Evolutionary conservation across 2,888 invertebrate species (phyloP).

Genomic region (Rhamnusium bicolor): DNA sequence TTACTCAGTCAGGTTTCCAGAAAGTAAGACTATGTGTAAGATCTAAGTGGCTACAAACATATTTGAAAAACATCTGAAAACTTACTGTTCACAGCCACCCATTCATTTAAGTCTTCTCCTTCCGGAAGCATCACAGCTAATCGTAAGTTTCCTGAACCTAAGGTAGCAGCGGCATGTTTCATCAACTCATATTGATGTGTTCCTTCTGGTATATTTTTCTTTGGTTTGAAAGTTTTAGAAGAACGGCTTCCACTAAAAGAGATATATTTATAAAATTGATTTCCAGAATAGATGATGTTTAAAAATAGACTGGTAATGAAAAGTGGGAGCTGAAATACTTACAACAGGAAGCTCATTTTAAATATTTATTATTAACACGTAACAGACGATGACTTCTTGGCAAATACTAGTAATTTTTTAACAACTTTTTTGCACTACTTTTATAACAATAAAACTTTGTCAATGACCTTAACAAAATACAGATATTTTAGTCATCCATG

Average conservation of each 20-base stretch:
- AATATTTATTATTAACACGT: slow-evolving; percentile 4
- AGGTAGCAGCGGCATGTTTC: slow-evolving; percentile 98
- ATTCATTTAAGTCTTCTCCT: slow-evolving; percentile 99
- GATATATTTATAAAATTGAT: slow-evolving; percentile 31
- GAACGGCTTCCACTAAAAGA: slow-evolving; percentile 86
- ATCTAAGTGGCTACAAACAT: background rate
- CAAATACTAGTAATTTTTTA: slow-evolving; percentile 5
- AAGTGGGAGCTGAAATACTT: slow-evolving; percentile 67
- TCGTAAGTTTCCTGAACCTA: slow-evolving; percentile 97
- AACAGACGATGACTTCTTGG: slow-evolving; percentile 3
- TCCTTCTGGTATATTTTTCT: slow-evolving; percentile 98
- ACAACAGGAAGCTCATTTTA: slow-evolving; percentile 76
- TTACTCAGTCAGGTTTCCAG: background rate
- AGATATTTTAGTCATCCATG: slow-evolving; percentile 49
- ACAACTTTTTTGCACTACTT: slow-evolving; percentile 18
- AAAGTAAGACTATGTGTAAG: background rate
- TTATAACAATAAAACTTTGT: slow-evolving; percentile 57
- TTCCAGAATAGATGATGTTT: slow-evolving; percentile 31
- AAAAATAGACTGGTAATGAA: slow-evolving; percentile 54
- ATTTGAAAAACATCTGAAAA: slow-evolving; percentile 54
- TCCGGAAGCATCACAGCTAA: slow-evolving; percentile 97
- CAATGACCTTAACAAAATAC: slow-evolving; percentile 62
- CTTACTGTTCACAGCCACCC: slow-evolving; percentile 99
- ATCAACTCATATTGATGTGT: slow-evolving; percentile 99
- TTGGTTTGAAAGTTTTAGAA: slow-evolving; percentile 98